A percentile compares a stretch with the other conserved stretches of the same genome.
phyloP scores from a whole-genome alignment of 1,140 invertebrate genomes.

The Drosophila ercepeae region DNA sequence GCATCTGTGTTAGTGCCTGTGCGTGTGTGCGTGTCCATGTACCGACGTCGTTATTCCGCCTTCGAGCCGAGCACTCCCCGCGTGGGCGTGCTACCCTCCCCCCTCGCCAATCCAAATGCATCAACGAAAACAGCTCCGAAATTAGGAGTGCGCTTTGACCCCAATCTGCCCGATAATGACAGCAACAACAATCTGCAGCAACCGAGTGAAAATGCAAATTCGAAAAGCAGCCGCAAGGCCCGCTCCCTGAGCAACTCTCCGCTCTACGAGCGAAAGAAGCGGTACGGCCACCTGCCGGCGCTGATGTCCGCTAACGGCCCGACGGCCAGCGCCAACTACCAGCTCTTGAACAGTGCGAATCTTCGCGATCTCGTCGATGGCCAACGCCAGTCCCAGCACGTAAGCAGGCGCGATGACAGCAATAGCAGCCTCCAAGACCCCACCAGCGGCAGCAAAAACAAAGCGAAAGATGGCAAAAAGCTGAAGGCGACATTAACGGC shows the following conservation, averaged over 20 bases:
- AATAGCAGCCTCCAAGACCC: conserved; percentile 29
- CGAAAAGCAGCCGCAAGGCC: conserved; percentile 63
- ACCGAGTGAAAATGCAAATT: conserved; percentile 37
- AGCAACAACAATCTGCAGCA: conserved; percentile 54
- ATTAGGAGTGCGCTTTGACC: conserved; percentile 75
- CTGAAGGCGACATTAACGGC: conserved; percentile 67
- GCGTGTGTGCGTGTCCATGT: conserved; percentile 63
- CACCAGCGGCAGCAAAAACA: conserved; percentile 35
- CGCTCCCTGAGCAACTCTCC: conserved; percentile 78
- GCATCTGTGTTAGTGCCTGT: conserved; percentile 12
- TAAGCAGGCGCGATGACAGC: conserved; percentile 75
- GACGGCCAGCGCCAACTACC: conserved; percentile 65
- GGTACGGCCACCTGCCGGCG: conserved; percentile 70
- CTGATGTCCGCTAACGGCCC: conserved; percentile 63
- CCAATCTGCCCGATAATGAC: conserved; percentile 73
- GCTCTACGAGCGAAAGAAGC: conserved; percentile 69
- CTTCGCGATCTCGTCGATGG: conserved; percentile 67
- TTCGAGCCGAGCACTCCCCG: conserved; percentile 76
- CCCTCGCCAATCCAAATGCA: conserved; percentile 15
- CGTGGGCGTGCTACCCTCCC: conserved; percentile 65
- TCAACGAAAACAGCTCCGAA: conserved; percentile 48
- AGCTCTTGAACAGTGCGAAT: conserved; percentile 69
- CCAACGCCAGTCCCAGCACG: conserved; percentile 73
- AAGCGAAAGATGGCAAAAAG: conserved; percentile 67
- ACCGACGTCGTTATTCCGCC: conserved; percentile 79